A percentile compares a stretch with the other conserved stretches of the same genome.
Evolutionary conservation across 2,113 vertebrate species (phyloP).

Genomic region (Choloepus hoffmanni): DNA sequence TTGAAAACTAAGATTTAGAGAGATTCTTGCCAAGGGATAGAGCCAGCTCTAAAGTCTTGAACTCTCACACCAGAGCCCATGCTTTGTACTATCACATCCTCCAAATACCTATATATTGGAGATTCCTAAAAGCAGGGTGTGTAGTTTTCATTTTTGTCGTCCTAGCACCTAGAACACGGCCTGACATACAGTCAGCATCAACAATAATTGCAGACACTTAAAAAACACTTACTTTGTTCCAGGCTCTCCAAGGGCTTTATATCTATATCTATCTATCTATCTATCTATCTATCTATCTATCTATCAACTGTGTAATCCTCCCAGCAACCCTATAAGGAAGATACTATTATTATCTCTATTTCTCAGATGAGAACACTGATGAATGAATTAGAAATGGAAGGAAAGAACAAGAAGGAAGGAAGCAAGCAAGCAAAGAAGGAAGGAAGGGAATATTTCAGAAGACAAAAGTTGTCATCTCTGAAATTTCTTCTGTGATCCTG

Average conservation of each 20-base stretch:
- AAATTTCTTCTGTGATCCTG: neutral
- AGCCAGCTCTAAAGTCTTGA: neutral
- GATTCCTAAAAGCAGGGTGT: neutral
- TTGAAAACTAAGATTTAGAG: neutral
- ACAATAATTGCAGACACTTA: neutral
- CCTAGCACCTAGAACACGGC: neutral
- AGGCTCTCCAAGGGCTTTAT: neutral
- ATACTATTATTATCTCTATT: neutral
- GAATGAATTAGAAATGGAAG: neutral
- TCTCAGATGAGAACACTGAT: neutral
- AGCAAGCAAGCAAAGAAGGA: neutral
- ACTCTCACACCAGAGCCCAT: neutral
- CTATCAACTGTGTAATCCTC: neutral
- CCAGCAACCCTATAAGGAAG: neutral
- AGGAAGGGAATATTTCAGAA: neutral
- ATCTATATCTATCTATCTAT: neutral
- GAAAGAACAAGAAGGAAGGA: no score
- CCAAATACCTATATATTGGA: neutral
- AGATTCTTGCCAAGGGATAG: neutral
- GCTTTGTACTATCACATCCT: neutral
- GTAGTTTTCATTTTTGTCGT: neutral
- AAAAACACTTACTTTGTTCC: neutral
- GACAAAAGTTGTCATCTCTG: neutral
- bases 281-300: no score
- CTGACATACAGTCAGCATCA: neutral